Percentiles rank a stretch among this genome's conserved stretches.
Conservation (phyloP, 1,140 invertebrate species). For the Copidosoma floridanum region DNA sequence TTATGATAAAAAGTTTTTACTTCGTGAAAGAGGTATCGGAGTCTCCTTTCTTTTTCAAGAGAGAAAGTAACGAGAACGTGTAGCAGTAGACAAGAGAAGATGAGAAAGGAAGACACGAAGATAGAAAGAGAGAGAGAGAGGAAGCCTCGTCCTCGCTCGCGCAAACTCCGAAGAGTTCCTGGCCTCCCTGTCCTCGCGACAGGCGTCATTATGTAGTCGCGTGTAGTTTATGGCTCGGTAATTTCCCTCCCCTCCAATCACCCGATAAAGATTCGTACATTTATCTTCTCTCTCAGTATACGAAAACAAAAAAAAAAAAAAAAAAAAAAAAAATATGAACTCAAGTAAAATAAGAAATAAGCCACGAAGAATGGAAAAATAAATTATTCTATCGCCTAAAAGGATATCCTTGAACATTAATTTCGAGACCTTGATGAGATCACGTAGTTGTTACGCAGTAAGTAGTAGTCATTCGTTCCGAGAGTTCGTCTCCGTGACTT, state of each 20-base stretch:
- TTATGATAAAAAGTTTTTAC: too few relatives aligned
- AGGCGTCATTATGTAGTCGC: conserved; percentile 37
- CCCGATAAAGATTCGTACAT: conserved; percentile 10
- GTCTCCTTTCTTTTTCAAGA: conserved; percentile 8
- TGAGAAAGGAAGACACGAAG: conserved; percentile 13
- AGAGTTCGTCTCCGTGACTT: not conserved
- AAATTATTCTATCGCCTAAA: conserved; percentile 22
- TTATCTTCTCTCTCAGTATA: conserved; percentile 15
- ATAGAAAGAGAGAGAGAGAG: too few relatives aligned
- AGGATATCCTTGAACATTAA: conserved; percentile 5
- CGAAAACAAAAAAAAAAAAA: not conserved
- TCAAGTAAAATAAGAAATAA: too few relatives aligned
- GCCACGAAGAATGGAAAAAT: not conserved
- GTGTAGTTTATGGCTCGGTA: conserved; percentile 29
- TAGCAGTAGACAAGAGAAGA: not conserved
- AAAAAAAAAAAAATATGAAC: too few relatives aligned
- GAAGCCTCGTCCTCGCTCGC: conserved; percentile 42
- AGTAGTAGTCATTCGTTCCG: not conserved
- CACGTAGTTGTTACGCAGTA: conserved; percentile 17
- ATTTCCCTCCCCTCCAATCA: conserved; percentile 26
- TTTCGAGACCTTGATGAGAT: conserved; percentile 22
- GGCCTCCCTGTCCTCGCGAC: conserved; percentile 36
- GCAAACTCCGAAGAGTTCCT: conserved; percentile 46
- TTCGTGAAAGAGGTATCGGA: conserved; percentile 17
- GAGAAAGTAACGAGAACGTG: too few relatives aligned